These are phyloP conservation scores for Aquatica leii DNA, from an alignment of 2,888 invertebrate species.

Conservation along the genomic window DNA sequence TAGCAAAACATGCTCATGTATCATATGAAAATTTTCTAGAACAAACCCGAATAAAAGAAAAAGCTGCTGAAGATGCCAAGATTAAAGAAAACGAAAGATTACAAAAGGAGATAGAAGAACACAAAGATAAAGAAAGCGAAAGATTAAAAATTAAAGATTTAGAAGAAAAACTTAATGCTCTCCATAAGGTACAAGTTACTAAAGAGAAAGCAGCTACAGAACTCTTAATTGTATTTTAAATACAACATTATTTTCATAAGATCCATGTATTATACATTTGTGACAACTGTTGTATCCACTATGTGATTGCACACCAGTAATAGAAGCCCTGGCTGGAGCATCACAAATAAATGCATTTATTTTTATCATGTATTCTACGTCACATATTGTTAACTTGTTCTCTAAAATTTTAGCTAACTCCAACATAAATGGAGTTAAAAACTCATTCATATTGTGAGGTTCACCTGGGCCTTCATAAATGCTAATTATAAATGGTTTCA, in stretches of 20 bases:
- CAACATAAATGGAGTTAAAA: slow-evolving; percentile 7
- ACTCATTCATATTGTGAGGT: slow-evolving; percentile 9
- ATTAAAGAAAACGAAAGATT: no score
- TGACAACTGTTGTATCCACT: slow-evolving; percentile 1
- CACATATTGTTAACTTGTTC: slow-evolving; percentile 5
- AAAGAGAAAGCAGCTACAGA: no score
- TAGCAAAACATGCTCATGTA: neutral
- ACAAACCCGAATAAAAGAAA: neutral
- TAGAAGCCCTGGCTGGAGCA: slow-evolving; percentile 1
- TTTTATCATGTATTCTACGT: neutral
- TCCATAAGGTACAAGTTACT: no score
- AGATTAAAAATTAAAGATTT: no score
- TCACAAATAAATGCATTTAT: slow-evolving; percentile 12
- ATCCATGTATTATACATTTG: slow-evolving; percentile 6
- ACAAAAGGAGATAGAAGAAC: no score
- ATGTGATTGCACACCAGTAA: slow-evolving; percentile 9
- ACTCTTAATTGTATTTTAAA: neutral
- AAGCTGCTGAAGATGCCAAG: no score
- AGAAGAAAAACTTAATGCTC: no score
- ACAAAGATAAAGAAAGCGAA: no score
- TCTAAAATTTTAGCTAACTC: neutral
- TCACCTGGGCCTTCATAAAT: slow-evolving; percentile 2
- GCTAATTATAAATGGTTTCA: slow-evolving; percentile 6
- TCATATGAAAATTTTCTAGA: neutral
- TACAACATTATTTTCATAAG: neutral